A percentile compares a stretch with the other conserved stretches of the same genome.
phyloP scores from a whole-genome alignment of 2,113 vertebrate species.

The Anoplopoma fimbria region DNA sequence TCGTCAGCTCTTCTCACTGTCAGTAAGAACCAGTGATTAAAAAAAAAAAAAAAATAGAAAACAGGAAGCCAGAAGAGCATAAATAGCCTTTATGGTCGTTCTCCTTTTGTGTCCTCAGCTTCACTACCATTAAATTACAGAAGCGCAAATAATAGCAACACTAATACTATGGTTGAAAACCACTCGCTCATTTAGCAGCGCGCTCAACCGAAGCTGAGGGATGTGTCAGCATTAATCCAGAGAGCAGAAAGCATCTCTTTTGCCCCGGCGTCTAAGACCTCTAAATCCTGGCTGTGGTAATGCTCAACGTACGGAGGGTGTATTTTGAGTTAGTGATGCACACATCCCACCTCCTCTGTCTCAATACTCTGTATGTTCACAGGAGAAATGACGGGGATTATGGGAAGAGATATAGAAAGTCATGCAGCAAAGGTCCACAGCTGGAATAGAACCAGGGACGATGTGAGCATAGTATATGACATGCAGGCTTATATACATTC shows the following conservation, averaged over 20 bases:
- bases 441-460: not conserved
- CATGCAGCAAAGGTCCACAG: not conserved
- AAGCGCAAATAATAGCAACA: constrained; percentile 50
- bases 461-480: not conserved
- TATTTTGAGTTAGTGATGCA: constrained; percentile 51
- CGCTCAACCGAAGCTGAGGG: constrained; percentile 51
- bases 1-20: constrained; percentile 61
- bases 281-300: constrained; percentile 71
- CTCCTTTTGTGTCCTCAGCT: constrained; percentile 38
- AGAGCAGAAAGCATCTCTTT: constrained; percentile 68
- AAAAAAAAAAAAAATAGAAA: not conserved
- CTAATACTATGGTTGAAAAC: constrained; percentile 53
- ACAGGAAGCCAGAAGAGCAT: constrained; percentile 43
- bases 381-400: not conserved
- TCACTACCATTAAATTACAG: constrained; percentile 45
- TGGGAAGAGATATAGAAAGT: not conserved
- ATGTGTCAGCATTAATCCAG: constrained; percentile 52
- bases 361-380: not conserved
- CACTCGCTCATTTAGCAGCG: constrained; percentile 51
- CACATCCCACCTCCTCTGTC: constrained; percentile 9
- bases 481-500: not conserved
- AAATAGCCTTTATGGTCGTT: constrained; percentile 18
- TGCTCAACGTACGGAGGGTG: constrained; percentile 39
- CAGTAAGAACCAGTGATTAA: constrained; percentile 42
- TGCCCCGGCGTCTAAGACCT: constrained; percentile 40